A percentile compares a stretch with the other conserved stretches of the same genome.
These are phyloP conservation scores for Drosophila nigritarsus DNA, from an alignment of 2,888 invertebrate genomes.

Conservation along the genomic window DNA sequence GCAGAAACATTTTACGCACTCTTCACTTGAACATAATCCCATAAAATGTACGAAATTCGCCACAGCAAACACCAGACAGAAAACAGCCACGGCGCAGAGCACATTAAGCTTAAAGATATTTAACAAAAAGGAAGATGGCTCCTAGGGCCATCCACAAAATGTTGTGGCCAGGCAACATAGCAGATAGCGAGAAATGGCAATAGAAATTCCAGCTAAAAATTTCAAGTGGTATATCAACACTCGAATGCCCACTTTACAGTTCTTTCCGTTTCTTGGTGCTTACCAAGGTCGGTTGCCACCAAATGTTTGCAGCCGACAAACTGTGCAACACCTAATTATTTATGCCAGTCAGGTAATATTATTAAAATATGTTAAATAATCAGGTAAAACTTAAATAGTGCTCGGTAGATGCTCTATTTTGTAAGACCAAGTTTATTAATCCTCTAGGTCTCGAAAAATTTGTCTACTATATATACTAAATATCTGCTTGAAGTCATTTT, in stretches of 20 bases:
- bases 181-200: constrained; percentile 6
- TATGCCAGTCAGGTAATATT: constrained; percentile 16
- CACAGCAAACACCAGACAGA: constrained; percentile 16
- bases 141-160: constrained; percentile 18
- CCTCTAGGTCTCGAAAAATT: neutral
- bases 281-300: too few relatives aligned
- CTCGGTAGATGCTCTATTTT: neutral
- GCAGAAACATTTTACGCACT: constrained; percentile 12
- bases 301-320: neutral
- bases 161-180: constrained; percentile 45
- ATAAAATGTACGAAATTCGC: constrained; percentile 20
- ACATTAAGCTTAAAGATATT: constrained; percentile 48
- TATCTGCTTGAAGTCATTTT: neutral
- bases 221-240: constrained; percentile 54
- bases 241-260: constrained; percentile 30
- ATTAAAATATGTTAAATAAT: neutral
- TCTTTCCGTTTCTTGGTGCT: constrained; percentile 12
- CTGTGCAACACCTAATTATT: constrained; percentile 17
- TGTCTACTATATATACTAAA: neutral
- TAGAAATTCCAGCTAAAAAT: constrained; percentile 36
- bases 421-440: neutral
- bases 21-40: constrained; percentile 30
- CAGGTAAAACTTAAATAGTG: neutral
- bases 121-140: constrained; percentile 9
- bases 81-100: constrained; percentile 19